phyloP scores from a whole-genome alignment of 1,140 invertebrate species.

The Drosophila subobscura region DNA sequence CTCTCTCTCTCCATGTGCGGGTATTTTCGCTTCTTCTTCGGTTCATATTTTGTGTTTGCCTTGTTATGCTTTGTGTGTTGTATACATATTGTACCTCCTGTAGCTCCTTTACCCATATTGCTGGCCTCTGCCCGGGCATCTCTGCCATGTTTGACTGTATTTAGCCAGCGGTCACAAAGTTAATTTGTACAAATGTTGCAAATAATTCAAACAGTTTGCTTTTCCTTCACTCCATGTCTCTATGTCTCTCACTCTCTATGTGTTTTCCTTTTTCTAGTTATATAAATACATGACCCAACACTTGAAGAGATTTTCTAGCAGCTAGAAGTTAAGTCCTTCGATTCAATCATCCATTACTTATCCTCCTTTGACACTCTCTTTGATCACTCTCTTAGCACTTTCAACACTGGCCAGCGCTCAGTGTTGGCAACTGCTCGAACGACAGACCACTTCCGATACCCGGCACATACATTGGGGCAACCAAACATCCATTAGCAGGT shows the following conservation, averaged over 20 bases:
- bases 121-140: too few relatives aligned
- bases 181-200: slow-evolving; percentile 81
- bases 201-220: slow-evolving; percentile 73
- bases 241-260: neutral
- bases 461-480: neutral
- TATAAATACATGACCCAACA: slow-evolving; percentile 20
- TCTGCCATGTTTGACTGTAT: slow-evolving; percentile 74
- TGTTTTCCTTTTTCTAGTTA: slow-evolving; percentile 42
- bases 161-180: slow-evolving; percentile 80
- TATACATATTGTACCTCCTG: slow-evolving; percentile 72
- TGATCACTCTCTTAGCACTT: too few relatives aligned
- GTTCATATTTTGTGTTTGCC: slow-evolving; percentile 68
- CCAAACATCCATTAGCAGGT: slow-evolving; percentile 41
- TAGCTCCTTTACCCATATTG: slow-evolving; percentile 11
- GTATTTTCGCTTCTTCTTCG: slow-evolving; percentile 38
- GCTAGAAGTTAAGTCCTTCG: too few relatives aligned
- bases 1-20: slow-evolving; percentile 10
- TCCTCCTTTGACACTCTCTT: too few relatives aligned
- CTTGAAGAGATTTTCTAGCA: neutral
- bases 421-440: slow-evolving; percentile 11
- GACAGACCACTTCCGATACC: slow-evolving; percentile 19
- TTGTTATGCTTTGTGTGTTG: slow-evolving; percentile 81
- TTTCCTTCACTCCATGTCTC: neutral
- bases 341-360: too few relatives aligned
- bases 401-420: slow-evolving; percentile 24